These are phyloP conservation scores for Protobothrops flavoviridis DNA, from an alignment of 2,113 vertebrate species.

Conservation along the genomic window DNA sequence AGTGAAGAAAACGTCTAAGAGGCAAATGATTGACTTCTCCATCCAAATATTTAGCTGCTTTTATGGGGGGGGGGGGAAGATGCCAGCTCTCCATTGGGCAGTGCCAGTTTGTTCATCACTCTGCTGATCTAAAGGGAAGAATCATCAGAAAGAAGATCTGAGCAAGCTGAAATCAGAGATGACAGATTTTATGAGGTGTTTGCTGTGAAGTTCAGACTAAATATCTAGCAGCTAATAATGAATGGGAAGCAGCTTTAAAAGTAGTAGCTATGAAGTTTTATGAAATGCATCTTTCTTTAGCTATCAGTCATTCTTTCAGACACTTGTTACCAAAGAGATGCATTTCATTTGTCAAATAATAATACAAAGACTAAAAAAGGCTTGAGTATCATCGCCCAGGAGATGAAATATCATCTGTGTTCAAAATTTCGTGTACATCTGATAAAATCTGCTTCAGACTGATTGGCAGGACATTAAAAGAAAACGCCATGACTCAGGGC, in stretches of 20 bases:
- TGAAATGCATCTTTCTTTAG: neutral
- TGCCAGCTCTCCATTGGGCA: neutral
- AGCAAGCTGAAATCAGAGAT: neutral
- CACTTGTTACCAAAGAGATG: neutral
- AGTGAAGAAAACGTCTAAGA: neutral
- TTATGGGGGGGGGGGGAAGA: neutral
- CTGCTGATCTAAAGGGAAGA: neutral
- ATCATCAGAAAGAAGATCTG: neutral
- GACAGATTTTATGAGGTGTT: neutral
- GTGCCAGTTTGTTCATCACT: neutral
- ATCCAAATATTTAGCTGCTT: neutral
- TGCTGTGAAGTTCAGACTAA: neutral
- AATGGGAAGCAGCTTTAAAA: neutral
- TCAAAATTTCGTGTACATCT: conserved; percentile 6
- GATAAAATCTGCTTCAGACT: conserved; percentile 16
- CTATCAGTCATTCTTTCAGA: neutral
- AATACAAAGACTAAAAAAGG: neutral
- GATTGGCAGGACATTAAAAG: conserved; percentile 27
- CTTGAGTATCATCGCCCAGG: neutral
- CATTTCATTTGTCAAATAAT: neutral
- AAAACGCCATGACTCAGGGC: conserved; percentile 1
- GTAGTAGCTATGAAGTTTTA: neutral
- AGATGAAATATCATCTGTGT: conserved; percentile 10
- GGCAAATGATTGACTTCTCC: neutral
- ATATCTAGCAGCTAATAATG: neutral